A percentile compares a stretch with the other conserved stretches of the same genome.
Conservation (phyloP, 2,888 invertebrate species). For the Flabesymbios commensalis region DNA sequence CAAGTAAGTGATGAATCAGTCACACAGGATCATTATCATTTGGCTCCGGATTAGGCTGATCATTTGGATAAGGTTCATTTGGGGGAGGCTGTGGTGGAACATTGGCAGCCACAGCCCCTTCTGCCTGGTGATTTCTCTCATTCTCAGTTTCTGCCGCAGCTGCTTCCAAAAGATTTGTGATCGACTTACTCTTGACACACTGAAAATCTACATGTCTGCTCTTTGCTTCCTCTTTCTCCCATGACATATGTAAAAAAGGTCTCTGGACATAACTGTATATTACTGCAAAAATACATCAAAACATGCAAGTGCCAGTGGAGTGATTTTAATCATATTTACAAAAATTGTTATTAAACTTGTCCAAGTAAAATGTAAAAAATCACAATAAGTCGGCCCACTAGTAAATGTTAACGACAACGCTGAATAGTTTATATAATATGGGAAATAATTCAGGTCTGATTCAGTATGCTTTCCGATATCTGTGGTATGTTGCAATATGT, state of each 20-base stretch:
- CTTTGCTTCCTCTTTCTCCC: conserved; percentile 99
- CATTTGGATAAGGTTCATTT: no score
- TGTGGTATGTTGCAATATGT: no score
- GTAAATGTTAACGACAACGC: no score
- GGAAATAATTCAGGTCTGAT: not conserved
- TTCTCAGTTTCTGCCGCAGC: conserved; percentile 73
- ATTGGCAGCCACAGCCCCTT: not conserved
- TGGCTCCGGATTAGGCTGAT: no score
- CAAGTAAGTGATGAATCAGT: no score
- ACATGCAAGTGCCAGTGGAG: no score
- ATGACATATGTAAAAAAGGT: conserved; percentile 98
- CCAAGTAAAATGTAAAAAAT: no score
- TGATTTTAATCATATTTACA: not conserved
- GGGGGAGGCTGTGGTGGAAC: not conserved
- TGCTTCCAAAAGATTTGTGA: conserved; percentile 88
- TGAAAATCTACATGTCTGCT: conserved; percentile 99
- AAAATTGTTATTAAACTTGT: no score
- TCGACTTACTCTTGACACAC: conserved; percentile 96
- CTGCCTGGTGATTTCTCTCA: not conserved
- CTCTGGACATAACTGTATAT: conserved; percentile 99
- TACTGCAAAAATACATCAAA: conserved; percentile 67
- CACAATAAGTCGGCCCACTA: no score
- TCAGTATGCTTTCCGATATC: no score
- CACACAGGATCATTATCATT: no score
- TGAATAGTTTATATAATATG: not conserved